Conservation (phyloP, 1,140 invertebrate genomes). For the Ephestia elutella region DNA sequence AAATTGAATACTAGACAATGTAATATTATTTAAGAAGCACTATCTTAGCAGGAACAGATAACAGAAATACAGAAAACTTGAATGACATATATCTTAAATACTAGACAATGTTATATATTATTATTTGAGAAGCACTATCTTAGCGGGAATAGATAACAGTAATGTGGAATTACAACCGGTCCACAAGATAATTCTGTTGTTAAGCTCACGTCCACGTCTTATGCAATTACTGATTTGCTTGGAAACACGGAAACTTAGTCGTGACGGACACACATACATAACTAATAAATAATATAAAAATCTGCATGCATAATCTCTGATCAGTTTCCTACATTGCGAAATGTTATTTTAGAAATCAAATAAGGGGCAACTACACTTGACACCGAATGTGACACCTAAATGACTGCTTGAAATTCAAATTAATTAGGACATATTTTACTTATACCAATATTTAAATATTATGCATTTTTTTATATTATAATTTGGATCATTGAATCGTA, state of each 20-base stretch:
- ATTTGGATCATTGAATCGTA: too few relatives aligned
- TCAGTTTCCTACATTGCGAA: background rate
- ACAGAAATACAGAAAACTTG: too few relatives aligned
- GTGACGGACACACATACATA: background rate
- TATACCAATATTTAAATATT: too few relatives aligned
- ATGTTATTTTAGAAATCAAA: background rate
- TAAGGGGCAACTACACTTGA: background rate
- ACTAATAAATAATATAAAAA: background rate
- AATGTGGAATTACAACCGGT: background rate
- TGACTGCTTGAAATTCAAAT: background rate
- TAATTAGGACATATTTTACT: too few relatives aligned
- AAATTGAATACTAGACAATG: too few relatives aligned
- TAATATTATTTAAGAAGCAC: background rate
- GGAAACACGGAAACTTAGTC: background rate
- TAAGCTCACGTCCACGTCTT: background rate
- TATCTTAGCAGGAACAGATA: background rate
- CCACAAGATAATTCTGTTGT: constrained; percentile 2
- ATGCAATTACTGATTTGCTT: background rate
- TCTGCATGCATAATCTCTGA: background rate
- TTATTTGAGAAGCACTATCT: background rate
- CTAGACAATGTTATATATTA: too few relatives aligned
- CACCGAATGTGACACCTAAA: background rate
- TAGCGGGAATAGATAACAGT: constrained; percentile 4
- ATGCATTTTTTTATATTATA: too few relatives aligned
- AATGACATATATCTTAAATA: background rate